Evolutionary conservation across 2,888 invertebrate genomes (phyloP), one percentile per base, ranked within the genome.

Genomic region (Galerucella calmariensis): DNA sequence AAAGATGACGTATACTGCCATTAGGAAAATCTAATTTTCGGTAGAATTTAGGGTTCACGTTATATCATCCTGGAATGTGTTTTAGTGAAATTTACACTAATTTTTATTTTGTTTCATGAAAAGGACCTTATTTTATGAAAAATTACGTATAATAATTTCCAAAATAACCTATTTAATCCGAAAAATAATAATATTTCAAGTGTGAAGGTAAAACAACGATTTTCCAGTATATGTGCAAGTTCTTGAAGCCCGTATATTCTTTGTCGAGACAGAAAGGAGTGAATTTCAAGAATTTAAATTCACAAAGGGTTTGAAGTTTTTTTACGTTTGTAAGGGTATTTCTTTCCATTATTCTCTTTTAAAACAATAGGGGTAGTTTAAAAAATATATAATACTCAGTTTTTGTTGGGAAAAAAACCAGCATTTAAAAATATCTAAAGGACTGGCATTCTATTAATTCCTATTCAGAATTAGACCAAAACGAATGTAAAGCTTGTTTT

Each of bases 1-100:
- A 84, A 83, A 84, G 83, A 84, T 84, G 84, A 84, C 84, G 83
- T 83, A 84, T 84, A 81, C 81, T 81, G 82, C 82, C 84, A 83
- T 84, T 84, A 84, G 82, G 80, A 81, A 82, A 82, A 82, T 84
- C 83, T 84, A 83, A 82, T 80, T 77, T 80, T 78, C 76, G 76
- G 80, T 82, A 83, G 83, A 83, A 82, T 81, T 81, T 80, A 79
- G 79, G 79, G 80, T 80, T 79, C 80, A 74, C 73, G 75, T 82
- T 84, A 84, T 84, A 84, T 85, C 84, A 84, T 78, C 74, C 76
- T 73, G 82, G 82, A 82, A 82, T 83, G 81, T 79, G 81, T 81
- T 81, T 79, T 79, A 56, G 81, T 79, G 81, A 82, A 83, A 83
- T 84, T 83, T 82, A 78, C 78, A 79, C 74, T 71, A 77, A 78